Base-by-base conservation (phyloP, 2,888 invertebrate genomes). In the Epicampocera succincta region DNA sequence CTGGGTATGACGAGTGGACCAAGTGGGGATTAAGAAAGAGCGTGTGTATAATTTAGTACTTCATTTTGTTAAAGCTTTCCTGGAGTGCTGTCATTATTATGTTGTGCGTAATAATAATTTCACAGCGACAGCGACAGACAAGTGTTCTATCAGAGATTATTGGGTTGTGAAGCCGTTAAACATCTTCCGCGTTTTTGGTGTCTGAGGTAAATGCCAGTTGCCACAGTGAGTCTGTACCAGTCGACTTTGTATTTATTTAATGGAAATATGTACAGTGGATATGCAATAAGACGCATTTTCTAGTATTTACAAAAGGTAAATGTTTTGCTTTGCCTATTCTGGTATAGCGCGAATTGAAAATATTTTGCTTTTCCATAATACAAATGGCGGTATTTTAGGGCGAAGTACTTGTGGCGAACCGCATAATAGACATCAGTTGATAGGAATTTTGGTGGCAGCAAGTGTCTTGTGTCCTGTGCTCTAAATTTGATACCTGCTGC, bases 31-130 rank as follows among this genome's bases (percentile, higher is more conserved):
- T 88, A 87, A 88, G 87, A 87, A 87, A 88, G 87, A 87, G 87
- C 69, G 85, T 85, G 88, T 88, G 87, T 87, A 88, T 88, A 86
- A 89, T 89, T 88, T 87, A 88, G 86, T 86, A 87, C 86, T 87
- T 87, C 87, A 87, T 87, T 87, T 86, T 87, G 86, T 86, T 88
- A 86, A 89, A 87, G 87, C 60, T 82, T 74, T 69, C 46, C 42
- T 50, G 13, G 72, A 58, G 71, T 69, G 50, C 42, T 80, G 74
- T 81, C 69, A 74, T 74, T 68, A 73, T 61, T 44, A 68, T 75
- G 75, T 79, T 86, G 87, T 87, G 86, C 85, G 85, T 61, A 40
- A 21, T 65, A 75, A 68, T 77, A 79, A 38, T 42, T 69, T 56
- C 54, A 56, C 63, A 58, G 42, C 42, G 29, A 56, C 29, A 42